Conservation (phyloP, 2,797 vertebrate genomes). For the Oreochromis grahami region DNA sequence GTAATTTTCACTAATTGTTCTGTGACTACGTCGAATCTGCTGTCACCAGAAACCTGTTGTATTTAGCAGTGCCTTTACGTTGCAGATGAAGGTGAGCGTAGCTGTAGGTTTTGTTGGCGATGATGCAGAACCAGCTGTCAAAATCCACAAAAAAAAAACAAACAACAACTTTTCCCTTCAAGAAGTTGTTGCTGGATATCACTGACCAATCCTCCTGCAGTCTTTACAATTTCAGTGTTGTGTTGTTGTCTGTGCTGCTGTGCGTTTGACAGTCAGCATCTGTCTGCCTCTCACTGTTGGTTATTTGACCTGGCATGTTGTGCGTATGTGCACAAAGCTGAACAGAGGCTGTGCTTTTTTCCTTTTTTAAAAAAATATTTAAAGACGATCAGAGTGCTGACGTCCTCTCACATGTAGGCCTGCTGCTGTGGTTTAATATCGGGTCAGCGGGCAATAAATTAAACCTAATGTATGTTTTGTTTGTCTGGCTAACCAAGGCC, state of each 20-base stretch:
- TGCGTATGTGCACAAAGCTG: background rate
- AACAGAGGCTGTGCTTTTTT: background rate
- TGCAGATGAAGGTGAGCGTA: background rate
- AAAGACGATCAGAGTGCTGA: background rate
- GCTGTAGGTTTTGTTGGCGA: background rate
- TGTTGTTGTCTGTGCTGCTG: background rate
- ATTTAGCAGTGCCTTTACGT: constrained; percentile 30
- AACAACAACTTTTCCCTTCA: background rate
- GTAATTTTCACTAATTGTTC: background rate
- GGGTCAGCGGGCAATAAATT: fast-evolving
- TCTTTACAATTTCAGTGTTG: background rate
- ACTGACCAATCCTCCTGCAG: background rate
- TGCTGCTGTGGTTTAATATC: background rate
- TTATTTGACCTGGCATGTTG: background rate
- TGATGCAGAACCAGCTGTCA: background rate
- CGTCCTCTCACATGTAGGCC: background rate
- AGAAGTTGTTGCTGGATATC: background rate
- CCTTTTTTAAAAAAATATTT: background rate
- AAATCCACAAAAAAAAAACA: background rate
- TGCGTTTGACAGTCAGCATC: background rate
- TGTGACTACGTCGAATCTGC: background rate
- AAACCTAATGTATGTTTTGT: background rate
- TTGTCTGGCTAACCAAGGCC: background rate
- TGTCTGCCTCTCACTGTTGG: background rate
- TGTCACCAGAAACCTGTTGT: background rate